Evolutionary conservation across 2,797 vertebrate species (phyloP), one percentile per base, ranked within the genome.

Genomic region (Eutrigla gurnardus): DNA sequence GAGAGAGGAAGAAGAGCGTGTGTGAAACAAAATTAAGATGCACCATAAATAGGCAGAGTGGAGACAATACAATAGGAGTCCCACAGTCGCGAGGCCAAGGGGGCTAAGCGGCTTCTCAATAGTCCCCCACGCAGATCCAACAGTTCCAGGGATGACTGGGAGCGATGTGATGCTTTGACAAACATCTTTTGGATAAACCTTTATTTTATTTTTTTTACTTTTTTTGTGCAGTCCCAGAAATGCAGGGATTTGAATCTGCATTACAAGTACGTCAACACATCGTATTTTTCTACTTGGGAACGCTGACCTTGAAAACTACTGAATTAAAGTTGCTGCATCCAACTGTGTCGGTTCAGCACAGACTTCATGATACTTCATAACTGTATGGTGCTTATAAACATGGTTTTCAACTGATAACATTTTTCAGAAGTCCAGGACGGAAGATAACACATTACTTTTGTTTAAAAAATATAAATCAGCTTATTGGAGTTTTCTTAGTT

Each of bases 1-100:
- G 90, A 74, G 81, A 64, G 65, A 46, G 76, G 67, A 78, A 77
- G 66, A 72, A 78, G 77, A 66, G 78, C 60, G 76, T 32, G 85
- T 84, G 85, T 84, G 86, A 90, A 90, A 90, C 86, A 82, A 93
- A 94, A 94, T 94, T 91, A 94, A 88, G 88, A 94, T 94, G 92
- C 93, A 80, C 84, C 77, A 87, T 94, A 95, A 94, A 95, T 93
- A 93, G 82, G 78, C 86, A 90, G 75, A 83, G 80, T 88, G 87
- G 89, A 91, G 91, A 93, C 91, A 93, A 91, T 84, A 88, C 90
- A 90, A 89, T 66, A 92, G 86, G 83, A 90, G 89, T 88, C 86
- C 85, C 90, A 86, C 84, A 86, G 88, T 88, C 91, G 90, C 32
- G 67, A 88, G 89, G 92, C 92, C 89, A 83, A 80, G 74, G 86